phyloP scores from a whole-genome alignment of 2,113 vertebrate species.

The Emydura subglobosa region DNA sequence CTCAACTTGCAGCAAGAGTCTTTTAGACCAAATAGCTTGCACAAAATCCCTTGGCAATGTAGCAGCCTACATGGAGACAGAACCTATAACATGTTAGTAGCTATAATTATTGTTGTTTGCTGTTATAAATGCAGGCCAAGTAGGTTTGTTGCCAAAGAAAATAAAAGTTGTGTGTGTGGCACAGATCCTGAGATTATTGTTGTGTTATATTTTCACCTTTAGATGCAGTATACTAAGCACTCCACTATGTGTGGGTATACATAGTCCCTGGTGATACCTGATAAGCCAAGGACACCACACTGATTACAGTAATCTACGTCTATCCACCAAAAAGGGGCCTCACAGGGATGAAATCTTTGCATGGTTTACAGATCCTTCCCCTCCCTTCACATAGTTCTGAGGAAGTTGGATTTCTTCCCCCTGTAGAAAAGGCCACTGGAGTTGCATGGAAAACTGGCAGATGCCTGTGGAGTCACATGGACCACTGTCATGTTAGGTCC shows the following conservation, averaged over 20 bases:
- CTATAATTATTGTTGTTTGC: constrained; percentile 22
- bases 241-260: constrained; percentile 22
- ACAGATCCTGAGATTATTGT: constrained; percentile 25
- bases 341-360: background rate
- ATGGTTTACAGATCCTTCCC: background rate
- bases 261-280: constrained; percentile 8
- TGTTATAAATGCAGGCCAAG: constrained; percentile 1
- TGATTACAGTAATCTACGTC: background rate
- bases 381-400: background rate
- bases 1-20: constrained; percentile 18
- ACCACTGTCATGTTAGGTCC: background rate
- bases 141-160: constrained; percentile 36
- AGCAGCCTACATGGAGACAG: background rate
- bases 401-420: background rate
- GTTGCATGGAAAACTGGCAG: background rate
- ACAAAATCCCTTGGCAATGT: background rate
- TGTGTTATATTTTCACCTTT: background rate
- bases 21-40: constrained; percentile 16
- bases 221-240: constrained; percentile 5
- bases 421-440: background rate
- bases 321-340: background rate
- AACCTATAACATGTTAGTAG: background rate
- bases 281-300: background rate
- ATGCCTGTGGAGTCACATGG: background rate
- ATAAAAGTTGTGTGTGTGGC: constrained; percentile 28